A percentile compares a stretch with the other conserved stretches of the same genome.
These are phyloP conservation scores for Oncorhynchus kisutch DNA, from an alignment of 2,113 vertebrate genomes.

Conservation along the genomic window DNA sequence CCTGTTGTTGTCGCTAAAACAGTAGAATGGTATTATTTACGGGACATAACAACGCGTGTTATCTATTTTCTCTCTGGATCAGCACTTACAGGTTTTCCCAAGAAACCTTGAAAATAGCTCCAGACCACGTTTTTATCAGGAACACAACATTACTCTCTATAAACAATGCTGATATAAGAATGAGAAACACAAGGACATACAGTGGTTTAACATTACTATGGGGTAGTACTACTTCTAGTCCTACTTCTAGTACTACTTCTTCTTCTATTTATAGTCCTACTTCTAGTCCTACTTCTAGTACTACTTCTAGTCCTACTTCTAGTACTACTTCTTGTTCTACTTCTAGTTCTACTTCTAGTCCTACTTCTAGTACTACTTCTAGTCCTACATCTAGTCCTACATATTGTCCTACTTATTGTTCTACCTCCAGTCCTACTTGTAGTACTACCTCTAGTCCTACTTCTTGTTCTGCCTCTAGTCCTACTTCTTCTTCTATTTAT, in stretches of 20 bases:
- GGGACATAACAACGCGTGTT: slow-evolving; percentile 26
- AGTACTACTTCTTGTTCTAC: fast-evolving
- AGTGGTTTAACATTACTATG: neutral
- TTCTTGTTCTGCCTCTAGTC: too few relatives aligned
- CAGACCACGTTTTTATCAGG: slow-evolving; percentile 25
- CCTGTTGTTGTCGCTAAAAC: slow-evolving; percentile 49
- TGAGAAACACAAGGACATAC: neutral
- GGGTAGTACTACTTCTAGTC: too few relatives aligned
- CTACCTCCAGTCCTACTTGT: too few relatives aligned
- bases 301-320: too few relatives aligned
- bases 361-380: too few relatives aligned
- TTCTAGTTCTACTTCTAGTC: too few relatives aligned
- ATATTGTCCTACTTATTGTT: too few relatives aligned
- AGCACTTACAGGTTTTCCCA: slow-evolving; percentile 32
- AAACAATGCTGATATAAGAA: slow-evolving; percentile 26
- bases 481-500: too few relatives aligned
- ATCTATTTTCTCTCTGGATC: slow-evolving; percentile 46
- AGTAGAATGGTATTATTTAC: slow-evolving; percentile 55
- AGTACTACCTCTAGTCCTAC: too few relatives aligned
- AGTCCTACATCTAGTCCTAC: too few relatives aligned
- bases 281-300: too few relatives aligned
- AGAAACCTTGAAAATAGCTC: slow-evolving; percentile 51
- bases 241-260: too few relatives aligned
- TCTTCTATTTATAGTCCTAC: fast-evolving
- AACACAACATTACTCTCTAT: slow-evolving; percentile 46